These are phyloP conservation scores for Coturnix japonica DNA, from an alignment of 2,113 vertebrate species.

Conservation along the genomic window DNA sequence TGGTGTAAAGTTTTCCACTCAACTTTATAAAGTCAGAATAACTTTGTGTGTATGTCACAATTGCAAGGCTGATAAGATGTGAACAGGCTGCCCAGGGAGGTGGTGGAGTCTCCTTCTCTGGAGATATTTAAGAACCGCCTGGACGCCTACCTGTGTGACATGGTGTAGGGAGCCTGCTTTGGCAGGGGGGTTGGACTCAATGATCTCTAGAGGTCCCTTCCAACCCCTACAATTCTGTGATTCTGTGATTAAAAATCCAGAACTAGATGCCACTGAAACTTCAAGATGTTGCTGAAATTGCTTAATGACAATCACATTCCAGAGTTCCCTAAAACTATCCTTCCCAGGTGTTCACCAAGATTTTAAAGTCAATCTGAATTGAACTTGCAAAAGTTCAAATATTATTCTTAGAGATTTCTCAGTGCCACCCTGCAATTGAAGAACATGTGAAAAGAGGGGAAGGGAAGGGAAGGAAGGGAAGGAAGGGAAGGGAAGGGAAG, in stretches of 20 bases:
- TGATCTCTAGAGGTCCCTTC: too few relatives aligned
- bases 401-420: background rate
- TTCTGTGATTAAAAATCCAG: background rate
- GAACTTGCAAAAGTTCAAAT: background rate
- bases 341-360: background rate
- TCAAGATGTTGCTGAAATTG: background rate
- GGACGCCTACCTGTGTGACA: too few relatives aligned
- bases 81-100: too few relatives aligned
- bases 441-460: accelerated
- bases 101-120: too few relatives aligned
- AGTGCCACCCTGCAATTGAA: background rate
- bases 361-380: background rate
- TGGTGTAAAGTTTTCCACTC: accelerated
- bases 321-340: background rate
- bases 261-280: background rate
- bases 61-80: background rate
- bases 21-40: background rate
- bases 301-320: background rate
- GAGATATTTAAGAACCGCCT: too few relatives aligned
- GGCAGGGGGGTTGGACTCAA: too few relatives aligned
- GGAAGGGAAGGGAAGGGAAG: too few relatives aligned
- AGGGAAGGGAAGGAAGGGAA: too few relatives aligned
- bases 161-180: too few relatives aligned
- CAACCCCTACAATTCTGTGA: too few relatives aligned
- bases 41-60: background rate